phyloP scores from a whole-genome alignment of 2,888 invertebrate species.

The Tetanocera ferruginea region DNA sequence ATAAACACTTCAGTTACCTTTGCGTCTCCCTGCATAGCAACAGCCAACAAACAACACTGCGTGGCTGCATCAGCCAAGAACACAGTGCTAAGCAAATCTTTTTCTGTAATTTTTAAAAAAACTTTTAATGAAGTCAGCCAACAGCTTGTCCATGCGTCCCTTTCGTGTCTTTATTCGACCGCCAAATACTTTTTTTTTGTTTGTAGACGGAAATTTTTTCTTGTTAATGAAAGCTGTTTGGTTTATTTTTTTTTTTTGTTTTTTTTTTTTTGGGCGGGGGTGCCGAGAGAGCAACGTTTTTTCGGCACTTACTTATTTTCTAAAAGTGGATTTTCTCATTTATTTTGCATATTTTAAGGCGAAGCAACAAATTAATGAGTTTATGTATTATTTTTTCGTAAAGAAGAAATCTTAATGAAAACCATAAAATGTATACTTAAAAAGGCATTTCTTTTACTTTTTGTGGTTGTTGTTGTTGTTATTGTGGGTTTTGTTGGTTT shows the following conservation, averaged over 20 bases:
- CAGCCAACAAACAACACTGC: constrained; percentile 22
- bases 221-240: no score
- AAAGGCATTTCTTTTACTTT: not conserved
- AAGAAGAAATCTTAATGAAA: constrained; percentile 41
- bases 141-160: constrained; percentile 28
- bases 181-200: not conserved
- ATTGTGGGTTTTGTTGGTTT: not conserved
- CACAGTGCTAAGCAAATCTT: not conserved
- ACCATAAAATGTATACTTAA: constrained; percentile 36
- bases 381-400: constrained; percentile 43
- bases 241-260: constrained; percentile 15
- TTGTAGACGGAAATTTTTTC: not conserved
- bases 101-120: constrained; percentile 48
- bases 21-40: constrained; percentile 27
- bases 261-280: no score
- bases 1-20: not conserved
- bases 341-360: constrained; percentile 54
- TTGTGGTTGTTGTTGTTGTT: not conserved
- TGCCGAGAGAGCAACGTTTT: not conserved
- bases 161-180: constrained; percentile 38
- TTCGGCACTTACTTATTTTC: not conserved
- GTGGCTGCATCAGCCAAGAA: no score
- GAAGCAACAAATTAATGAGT: constrained; percentile 55
- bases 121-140: constrained; percentile 52
- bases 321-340: constrained; percentile 53